Conservation (phyloP, 1,140 invertebrate species). For the Drosophila pachea region DNA sequence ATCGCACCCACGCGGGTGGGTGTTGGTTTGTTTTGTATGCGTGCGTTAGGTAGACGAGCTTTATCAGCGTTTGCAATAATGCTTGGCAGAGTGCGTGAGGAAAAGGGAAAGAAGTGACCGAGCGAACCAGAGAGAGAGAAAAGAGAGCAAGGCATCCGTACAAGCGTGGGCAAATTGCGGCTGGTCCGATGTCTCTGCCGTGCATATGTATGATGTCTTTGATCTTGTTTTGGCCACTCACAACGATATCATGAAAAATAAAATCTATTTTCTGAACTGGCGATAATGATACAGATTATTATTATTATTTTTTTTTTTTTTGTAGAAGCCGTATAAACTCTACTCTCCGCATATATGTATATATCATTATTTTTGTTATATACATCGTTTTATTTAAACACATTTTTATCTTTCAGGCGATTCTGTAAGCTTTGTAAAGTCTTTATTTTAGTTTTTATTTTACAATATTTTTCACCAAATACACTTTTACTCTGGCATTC, state of each 20-base stretch:
- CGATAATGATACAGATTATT: too few relatives aligned
- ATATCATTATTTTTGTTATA: too few relatives aligned
- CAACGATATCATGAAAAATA: too few relatives aligned
- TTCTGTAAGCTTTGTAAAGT: too few relatives aligned
- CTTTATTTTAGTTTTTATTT: constrained; percentile 4
- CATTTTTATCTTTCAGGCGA: too few relatives aligned
- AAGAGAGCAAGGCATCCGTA: constrained; percentile 1
- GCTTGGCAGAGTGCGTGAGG: background rate
- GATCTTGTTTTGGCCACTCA: background rate
- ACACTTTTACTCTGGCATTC: constrained; percentile 23
- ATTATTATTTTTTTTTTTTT: too few relatives aligned
- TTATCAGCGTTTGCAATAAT: constrained; percentile 35
- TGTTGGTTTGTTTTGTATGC: constrained; percentile 34
- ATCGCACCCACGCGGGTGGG: constrained; percentile 27
- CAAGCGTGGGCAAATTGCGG: constrained; percentile 20
- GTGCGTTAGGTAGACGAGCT: constrained; percentile 28
- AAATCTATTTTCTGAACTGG: too few relatives aligned
- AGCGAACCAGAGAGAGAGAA: background rate
- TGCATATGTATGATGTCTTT: constrained; percentile 14
- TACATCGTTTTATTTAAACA: too few relatives aligned
- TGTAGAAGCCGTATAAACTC: constrained; percentile 2
- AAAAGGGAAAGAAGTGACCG: background rate
- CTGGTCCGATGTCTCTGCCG: constrained; percentile 16
- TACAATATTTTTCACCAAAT: constrained; percentile 29
- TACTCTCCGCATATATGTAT: constrained; percentile 26